These are phyloP conservation scores for Bibio marci DNA, from an alignment of 2,888 invertebrate genomes.

Conservation along the genomic window DNA sequence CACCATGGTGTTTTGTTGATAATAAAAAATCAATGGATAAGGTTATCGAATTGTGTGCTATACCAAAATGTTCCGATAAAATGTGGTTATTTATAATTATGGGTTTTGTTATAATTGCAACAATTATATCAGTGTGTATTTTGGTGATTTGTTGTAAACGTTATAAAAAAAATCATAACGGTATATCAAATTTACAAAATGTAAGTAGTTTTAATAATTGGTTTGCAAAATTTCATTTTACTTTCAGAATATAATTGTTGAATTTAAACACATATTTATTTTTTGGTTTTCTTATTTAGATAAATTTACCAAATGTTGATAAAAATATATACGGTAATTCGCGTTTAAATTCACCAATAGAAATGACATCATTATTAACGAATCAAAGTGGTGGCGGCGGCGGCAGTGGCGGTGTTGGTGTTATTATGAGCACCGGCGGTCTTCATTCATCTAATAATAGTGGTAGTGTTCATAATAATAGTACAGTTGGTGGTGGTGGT, in stretches of 20 bases:
- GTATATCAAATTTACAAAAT: conserved; percentile 46
- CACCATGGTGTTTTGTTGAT: conserved; percentile 82
- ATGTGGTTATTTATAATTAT: conserved; percentile 67
- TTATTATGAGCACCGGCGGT: conserved; percentile 30
- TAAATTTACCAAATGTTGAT: conserved; percentile 51
- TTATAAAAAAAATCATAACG: conserved; percentile 33
- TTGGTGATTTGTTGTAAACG: conserved; percentile 44
- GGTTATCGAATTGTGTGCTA: conserved; percentile 56
- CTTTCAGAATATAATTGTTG: too few species aligned
- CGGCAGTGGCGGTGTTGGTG: conserved; percentile 20
- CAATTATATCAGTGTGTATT: conserved; percentile 35
- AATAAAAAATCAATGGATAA: conserved; percentile 49
- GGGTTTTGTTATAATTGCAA: conserved; percentile 35
- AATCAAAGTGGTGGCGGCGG: conserved; percentile 1
- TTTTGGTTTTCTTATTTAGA: too few species aligned
- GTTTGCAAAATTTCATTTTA: background rate
- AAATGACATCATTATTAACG: conserved; percentile 58
- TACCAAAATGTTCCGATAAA: conserved; percentile 75
- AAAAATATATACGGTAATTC: conserved; percentile 72
- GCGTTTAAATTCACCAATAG: conserved; percentile 59
- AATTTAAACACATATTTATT: too few species aligned
- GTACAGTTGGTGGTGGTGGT: background rate
- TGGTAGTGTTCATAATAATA: too few species aligned
- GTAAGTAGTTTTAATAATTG: conserved; percentile 24
- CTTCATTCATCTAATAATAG: conserved; percentile 16